Conservation (phyloP, 2,888 invertebrate genomes). For the Amiota communis region DNA sequence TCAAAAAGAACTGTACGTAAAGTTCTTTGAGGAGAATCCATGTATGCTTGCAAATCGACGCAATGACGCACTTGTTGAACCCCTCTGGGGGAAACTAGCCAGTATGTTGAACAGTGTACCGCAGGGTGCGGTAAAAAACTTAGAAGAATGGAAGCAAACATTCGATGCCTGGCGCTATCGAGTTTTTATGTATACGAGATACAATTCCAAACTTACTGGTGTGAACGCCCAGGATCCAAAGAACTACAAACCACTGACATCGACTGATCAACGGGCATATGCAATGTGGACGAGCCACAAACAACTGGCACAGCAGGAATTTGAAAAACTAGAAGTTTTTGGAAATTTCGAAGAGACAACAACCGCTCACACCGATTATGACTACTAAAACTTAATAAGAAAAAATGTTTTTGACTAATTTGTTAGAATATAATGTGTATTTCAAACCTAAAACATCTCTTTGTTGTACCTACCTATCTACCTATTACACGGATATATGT, state of each 20-base stretch:
- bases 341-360: conserved; percentile 62
- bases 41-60: conserved; percentile 67
- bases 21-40: conserved; percentile 69
- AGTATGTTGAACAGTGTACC: conserved; percentile 67
- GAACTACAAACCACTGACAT: conserved; percentile 67
- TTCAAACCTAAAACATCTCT: not conserved
- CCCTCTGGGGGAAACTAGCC: conserved; percentile 65
- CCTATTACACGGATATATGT: too few relatives aligned
- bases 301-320: conserved; percentile 62
- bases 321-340: conserved; percentile 68
- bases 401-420: conserved; percentile 8
- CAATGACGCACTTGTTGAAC: conserved; percentile 65
- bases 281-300: conserved; percentile 70
- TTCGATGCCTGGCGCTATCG: conserved; percentile 70
- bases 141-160: conserved; percentile 70
- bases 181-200: conserved; percentile 70
- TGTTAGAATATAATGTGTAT: conserved; percentile 12
- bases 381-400: conserved; percentile 55
- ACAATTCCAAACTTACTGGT: conserved; percentile 67
- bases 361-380: conserved; percentile 63
- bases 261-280: conserved; percentile 68
- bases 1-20: conserved; percentile 68
- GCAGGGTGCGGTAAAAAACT: conserved; percentile 68
- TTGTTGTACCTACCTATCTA: too few relatives aligned
- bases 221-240: conserved; percentile 67